Evolutionary conservation across 2,888 invertebrate species (phyloP), one percentile per base, ranked within the genome.

Genomic region (Hirtodrosophila duncani): DNA sequence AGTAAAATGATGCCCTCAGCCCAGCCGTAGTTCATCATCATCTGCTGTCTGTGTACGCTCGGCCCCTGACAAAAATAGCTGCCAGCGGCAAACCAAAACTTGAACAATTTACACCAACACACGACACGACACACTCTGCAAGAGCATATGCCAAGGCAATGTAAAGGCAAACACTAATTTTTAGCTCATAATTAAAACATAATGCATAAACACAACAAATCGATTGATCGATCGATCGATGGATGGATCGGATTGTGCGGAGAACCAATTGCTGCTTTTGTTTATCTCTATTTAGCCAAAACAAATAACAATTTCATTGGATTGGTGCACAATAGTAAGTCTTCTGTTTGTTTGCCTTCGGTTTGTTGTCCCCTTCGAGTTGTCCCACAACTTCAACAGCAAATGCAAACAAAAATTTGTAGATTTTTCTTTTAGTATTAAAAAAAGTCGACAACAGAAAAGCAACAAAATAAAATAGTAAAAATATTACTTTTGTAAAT

Each of bases 401-500:
- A 50, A 36, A 41, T 44, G 44, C 49, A 34, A 57, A 48, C 57
- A 67, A 68, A 56, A 31, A 70, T 55, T 71, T 72, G 52, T 67
- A 69, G 62, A 74, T 61, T 79, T n/a, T 79, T 79, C 67, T 71
- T 80, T 80, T 51, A 63, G 50, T 41, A 75, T 75, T 56, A 43
- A 70, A 65, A 52, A 77, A 61, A 48, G 21, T 48, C 58, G 34
- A 60, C 39, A 61, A 51, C 45, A 52, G 52, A 39, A 57, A 65
- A 63, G 45, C 68, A 71, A 75, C 63, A 78, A 80, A 72, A 72
- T 72, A 81, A 75, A 78, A 75, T 81, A 75, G 81, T 64, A 78
- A 75, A 62, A 75, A 81, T 75, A 81, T 75, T 81, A 75, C 81
- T 81, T 75, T 75, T 75, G 74, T 75, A 75, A 75, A 75, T 75